These are phyloP conservation scores for Noctua janthina DNA, from an alignment of 2,888 invertebrate species.

Conservation along the genomic window DNA sequence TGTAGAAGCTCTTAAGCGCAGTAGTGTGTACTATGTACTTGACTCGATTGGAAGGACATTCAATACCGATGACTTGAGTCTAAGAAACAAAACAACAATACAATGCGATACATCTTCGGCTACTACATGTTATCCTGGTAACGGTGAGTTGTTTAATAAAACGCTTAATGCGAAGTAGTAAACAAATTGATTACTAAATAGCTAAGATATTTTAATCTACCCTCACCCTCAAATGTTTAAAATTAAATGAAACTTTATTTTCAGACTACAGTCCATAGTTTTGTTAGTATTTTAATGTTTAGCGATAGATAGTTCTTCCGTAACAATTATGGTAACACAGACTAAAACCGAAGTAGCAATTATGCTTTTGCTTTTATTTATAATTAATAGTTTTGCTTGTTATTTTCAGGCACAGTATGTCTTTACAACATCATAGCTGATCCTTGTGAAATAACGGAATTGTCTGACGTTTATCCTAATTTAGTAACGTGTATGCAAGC, in stretches of 20 bases:
- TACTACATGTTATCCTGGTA: slow-evolving; percentile 75
- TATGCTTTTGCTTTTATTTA: not conserved
- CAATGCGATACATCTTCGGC: slow-evolving; percentile 66
- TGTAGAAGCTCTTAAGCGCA: slow-evolving; percentile 70
- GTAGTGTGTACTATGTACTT: slow-evolving; percentile 75
- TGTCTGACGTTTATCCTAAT: slow-evolving; percentile 74
- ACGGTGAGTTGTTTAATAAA: slow-evolving; percentile 71
- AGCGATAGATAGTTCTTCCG: not conserved
- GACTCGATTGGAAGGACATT: slow-evolving; percentile 70
- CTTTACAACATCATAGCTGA: slow-evolving; percentile 82
- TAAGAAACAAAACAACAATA: slow-evolving; percentile 74
- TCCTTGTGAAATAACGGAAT: slow-evolving; percentile 81
- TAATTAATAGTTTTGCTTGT: slow-evolving; percentile 11
- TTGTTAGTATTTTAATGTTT: too few species aligned
- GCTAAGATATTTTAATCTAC: not conserved
- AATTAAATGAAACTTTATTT: too few species aligned
- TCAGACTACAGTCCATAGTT: too few species aligned
- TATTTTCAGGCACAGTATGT: slow-evolving; percentile 77
- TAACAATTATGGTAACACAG: not conserved
- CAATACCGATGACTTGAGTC: slow-evolving; percentile 61
- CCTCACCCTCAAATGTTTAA: not conserved
- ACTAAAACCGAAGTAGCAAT: not conserved
- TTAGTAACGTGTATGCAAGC: slow-evolving; percentile 71
- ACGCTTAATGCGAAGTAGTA: not conserved
- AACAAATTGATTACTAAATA: not conserved